Evolutionary conservation across 1,140 invertebrate genomes (phyloP).

Genomic region (Pseudomyrmex flavicornis): DNA sequence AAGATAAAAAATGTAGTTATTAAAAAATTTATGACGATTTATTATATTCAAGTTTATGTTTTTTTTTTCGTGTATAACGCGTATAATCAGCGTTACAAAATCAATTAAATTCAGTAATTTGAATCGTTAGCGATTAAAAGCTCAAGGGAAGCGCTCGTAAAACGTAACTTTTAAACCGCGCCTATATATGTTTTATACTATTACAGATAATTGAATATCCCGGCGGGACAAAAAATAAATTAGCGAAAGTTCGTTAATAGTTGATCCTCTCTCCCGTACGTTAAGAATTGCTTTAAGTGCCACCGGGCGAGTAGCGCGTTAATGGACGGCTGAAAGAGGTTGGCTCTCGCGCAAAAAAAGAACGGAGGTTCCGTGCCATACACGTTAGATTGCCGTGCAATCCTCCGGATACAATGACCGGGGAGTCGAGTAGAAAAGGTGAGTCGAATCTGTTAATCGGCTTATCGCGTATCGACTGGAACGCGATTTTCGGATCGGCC

Average conservation of each 20-base stretch:
- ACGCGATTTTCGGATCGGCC: conserved; percentile 63
- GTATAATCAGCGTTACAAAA: neutral
- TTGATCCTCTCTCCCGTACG: conserved; percentile 41
- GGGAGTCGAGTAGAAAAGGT: conserved; percentile 66
- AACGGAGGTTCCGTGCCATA: conserved; percentile 21
- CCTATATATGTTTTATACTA: conserved; percentile 16
- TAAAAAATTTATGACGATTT: too few relatives aligned
- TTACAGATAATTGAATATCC: conserved; percentile 48
- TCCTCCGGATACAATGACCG: conserved; percentile 64
- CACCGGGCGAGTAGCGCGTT: conserved; percentile 63
- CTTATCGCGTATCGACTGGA: conserved; percentile 62
- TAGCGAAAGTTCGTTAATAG: conserved; percentile 65
- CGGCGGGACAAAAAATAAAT: conserved; percentile 46
- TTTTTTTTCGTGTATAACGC: neutral
- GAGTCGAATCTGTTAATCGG: conserved; percentile 71
- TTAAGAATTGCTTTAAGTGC: conserved; percentile 54
- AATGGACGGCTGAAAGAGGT: conserved; percentile 70
- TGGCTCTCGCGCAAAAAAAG: conserved; percentile 59
- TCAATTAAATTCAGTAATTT: conserved; percentile 6
- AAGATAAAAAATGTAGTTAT: too few relatives aligned
- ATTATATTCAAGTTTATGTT: conserved; percentile 1
- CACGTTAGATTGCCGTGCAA: conserved; percentile 61
- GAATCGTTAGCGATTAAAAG: conserved; percentile 4
- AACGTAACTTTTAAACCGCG: conserved; percentile 10
- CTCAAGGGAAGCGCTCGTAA: neutral